Evolutionary conservation across 2,888 invertebrate species (phyloP).

Genomic region (Yponomeuta evonymella): DNA sequence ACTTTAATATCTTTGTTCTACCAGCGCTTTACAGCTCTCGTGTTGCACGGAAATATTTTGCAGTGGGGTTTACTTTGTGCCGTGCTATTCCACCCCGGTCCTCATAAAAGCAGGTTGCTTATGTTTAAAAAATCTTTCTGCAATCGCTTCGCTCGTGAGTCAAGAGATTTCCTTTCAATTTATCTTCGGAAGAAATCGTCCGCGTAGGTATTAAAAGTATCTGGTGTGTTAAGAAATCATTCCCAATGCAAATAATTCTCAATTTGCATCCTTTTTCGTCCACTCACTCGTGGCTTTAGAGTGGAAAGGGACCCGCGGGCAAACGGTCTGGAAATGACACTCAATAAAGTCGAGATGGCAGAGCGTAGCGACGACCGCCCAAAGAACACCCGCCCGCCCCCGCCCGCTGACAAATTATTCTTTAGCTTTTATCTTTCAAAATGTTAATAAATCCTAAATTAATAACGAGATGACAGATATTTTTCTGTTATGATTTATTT

Average conservation of each 20-base stretch:
- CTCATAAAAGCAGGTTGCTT: conserved; percentile 21
- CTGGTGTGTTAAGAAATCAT: neutral
- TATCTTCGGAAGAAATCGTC: too few relatives aligned
- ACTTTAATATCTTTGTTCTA: conserved; percentile 72
- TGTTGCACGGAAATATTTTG: conserved; percentile 56
- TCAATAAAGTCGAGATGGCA: conserved; percentile 24
- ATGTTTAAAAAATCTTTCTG: conserved; percentile 12
- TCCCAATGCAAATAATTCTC: conserved; percentile 8
- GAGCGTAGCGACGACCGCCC: conserved; percentile 21
- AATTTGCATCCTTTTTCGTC: conserved; percentile 13
- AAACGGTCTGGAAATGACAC: conserved; percentile 17
- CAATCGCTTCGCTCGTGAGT: neutral
- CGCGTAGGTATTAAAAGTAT: neutral
- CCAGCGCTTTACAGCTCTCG: conserved; percentile 62
- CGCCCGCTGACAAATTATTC: conserved; percentile 13
- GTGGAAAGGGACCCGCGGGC: conserved; percentile 16
- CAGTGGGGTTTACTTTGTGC: conserved; percentile 50
- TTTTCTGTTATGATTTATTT: conserved; percentile 9
- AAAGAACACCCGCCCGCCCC: conserved; percentile 14
- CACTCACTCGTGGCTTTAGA: conserved; percentile 13
- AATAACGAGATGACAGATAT: conserved; percentile 5
- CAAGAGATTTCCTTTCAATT: too few relatives aligned
- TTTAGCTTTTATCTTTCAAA: conserved; percentile 8
- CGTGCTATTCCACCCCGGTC: conserved; percentile 40
- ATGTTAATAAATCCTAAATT: conserved; percentile 11